Evolutionary conservation across 2,113 vertebrate species (phyloP).

Genomic region (Phalacrocorax aristotelis): DNA sequence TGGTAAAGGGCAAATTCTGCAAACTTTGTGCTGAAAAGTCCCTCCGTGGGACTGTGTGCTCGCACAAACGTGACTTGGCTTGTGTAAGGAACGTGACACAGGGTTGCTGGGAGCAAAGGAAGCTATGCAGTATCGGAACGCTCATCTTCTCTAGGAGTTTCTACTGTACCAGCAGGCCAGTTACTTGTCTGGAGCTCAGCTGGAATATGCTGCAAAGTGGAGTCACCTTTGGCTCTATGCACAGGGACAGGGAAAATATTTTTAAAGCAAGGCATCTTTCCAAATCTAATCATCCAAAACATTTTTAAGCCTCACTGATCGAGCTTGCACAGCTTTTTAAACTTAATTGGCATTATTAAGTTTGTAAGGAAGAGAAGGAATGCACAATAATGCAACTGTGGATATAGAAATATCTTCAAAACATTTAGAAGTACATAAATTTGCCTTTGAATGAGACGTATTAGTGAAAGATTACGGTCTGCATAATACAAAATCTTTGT

Average conservation of each 20-base stretch:
- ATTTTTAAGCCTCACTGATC: not conserved
- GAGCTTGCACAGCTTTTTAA: not conserved
- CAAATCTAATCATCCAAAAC: not conserved
- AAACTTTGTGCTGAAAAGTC: not conserved
- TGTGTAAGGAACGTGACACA: accelerated
- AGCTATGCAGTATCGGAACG: not conserved
- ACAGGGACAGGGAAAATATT: not conserved
- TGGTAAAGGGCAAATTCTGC: not conserved
- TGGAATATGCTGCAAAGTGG: not conserved
- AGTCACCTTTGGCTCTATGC: not conserved
- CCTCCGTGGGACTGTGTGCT: accelerated
- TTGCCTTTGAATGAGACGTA: not conserved
- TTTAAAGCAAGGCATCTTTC: not conserved
- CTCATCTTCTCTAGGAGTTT: not conserved
- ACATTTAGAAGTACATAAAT: not conserved
- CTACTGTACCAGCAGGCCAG: not conserved
- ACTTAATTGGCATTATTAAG: not conserved
- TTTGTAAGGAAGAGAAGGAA: not conserved
- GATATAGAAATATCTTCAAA: not conserved
- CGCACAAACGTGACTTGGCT: not conserved
- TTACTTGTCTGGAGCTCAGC: not conserved
- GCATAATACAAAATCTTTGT: not conserved
- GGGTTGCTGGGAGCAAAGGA: not conserved
- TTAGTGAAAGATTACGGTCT: not conserved
- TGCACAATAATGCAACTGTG: not conserved